Base-by-base conservation (phyloP, 2,113 vertebrate species). In the Elanoides forficatus region DNA sequence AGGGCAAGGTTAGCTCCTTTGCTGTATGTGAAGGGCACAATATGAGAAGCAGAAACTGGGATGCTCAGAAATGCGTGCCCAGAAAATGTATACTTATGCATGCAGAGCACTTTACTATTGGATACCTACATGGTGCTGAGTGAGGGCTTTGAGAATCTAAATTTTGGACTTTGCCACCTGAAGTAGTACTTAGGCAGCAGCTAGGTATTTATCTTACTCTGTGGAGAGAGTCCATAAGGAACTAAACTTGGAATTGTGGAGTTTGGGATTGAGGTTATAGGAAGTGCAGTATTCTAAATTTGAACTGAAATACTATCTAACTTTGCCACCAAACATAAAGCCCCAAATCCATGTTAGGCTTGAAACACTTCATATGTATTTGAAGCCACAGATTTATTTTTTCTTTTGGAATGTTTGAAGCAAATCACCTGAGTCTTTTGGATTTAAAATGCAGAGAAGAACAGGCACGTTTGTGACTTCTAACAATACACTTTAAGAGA, bases 331-430 rank as follows among this genome's bases (percentile, higher is more conserved):
- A 83, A 93, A 94, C n/a, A 36, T 50, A 74, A 95, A 88, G 13
- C n/a, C 58, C 38, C 58, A 93, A 88, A 92, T 86, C 45, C 88
- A 47, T 71, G 59, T 62, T 92, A 58, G 38, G 50, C 79, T 90
- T 90, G 71, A 94, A 96, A 81, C n/a, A 66, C 59, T 94, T 92
- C 38, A 43, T 78, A 59, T 71, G 71, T 86, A 93, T 74, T n/a
- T 70, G 84, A 94, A 88, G 80, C 92, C 93, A 90, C 82, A 83
- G 95, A 91, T 90, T 94, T 92, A 90, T 81, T 95, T 97, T 96
- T 90, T 62, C 67, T 83, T 92, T 90, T 67, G 85, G 88, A 95
- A 83, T 86, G 45, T 59, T 68, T 95, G 88, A 96, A 82, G 79
- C 40, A 86, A 83, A 95, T 96, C 12, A 27, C 75, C 48, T 17